phyloP scores from a whole-genome alignment of 2,888 invertebrate genomes.

The Unio delphinus region DNA sequence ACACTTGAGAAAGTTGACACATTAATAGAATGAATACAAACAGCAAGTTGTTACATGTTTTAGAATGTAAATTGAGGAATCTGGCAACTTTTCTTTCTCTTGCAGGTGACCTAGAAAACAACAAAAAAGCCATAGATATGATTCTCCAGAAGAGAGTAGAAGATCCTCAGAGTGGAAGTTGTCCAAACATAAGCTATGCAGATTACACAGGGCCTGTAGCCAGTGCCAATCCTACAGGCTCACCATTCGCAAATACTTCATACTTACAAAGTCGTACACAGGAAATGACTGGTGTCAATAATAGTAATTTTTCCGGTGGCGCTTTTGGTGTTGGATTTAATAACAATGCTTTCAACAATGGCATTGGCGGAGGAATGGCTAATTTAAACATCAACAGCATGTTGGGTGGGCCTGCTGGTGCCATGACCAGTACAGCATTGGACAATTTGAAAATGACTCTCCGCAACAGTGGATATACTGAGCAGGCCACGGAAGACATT shows the following conservation, averaged over 20 bases:
- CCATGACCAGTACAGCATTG: slow-evolving; percentile 61
- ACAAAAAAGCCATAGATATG: slow-evolving; percentile 76
- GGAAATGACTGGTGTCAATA: slow-evolving; percentile 58
- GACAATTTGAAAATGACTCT: slow-evolving; percentile 81
- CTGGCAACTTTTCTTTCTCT: slow-evolving; percentile 10
- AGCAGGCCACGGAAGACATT: slow-evolving; percentile 90
- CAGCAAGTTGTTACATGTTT: no score
- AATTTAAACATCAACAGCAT: slow-evolving; percentile 64
- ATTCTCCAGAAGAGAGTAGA: slow-evolving; percentile 97
- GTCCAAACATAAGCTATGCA: slow-evolving; percentile 96
- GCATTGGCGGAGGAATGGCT: slow-evolving; percentile 61
- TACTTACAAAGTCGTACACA: slow-evolving; percentile 56
- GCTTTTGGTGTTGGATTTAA: slow-evolving; percentile 62
- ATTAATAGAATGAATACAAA: no score
- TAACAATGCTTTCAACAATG: slow-evolving; percentile 56
- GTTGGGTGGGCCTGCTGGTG: slow-evolving; percentile 47
- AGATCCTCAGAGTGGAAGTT: slow-evolving; percentile 96
- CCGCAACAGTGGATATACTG: slow-evolving; percentile 90
- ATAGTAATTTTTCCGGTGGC: slow-evolving; percentile 54
- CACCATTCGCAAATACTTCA: slow-evolving; percentile 82
- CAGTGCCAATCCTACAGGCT: slow-evolving; percentile 89
- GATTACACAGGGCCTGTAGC: slow-evolving; percentile 79
- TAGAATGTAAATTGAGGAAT: no score
- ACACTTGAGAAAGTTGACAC: no score
- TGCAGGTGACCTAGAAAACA: slow-evolving; percentile 68